Conservation (phyloP, 2,888 invertebrate genomes). For the Noctua comes region DNA sequence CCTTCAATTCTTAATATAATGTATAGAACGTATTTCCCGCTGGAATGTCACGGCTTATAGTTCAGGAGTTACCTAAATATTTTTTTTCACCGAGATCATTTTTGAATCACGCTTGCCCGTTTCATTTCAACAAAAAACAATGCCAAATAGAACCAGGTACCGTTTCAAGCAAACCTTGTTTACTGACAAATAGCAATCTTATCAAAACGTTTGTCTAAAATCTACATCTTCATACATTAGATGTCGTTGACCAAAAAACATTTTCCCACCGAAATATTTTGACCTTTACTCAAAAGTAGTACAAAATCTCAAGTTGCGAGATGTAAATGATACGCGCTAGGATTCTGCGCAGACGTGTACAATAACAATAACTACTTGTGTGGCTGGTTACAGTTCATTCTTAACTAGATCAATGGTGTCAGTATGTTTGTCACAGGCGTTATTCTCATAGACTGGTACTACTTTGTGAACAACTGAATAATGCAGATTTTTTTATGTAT, state of each 20-base stretch:
- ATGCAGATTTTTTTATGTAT: too few relatives aligned
- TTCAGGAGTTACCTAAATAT: background rate
- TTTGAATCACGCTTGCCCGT: background rate
- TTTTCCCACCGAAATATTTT: conserved; percentile 54
- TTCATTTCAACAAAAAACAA: conserved; percentile 7
- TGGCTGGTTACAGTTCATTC: conserved; percentile 11
- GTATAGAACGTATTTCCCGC: too few relatives aligned
- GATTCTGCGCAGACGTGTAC: conserved; percentile 46
- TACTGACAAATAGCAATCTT: conserved; percentile 22
- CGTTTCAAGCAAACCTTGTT: conserved; percentile 33
- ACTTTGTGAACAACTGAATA: too few relatives aligned
- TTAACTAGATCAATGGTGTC: conserved; percentile 16
- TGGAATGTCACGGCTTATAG: too few relatives aligned
- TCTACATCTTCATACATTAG: conserved; percentile 42
- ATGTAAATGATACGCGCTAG: conserved; percentile 44
- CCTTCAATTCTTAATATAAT: too few relatives aligned
- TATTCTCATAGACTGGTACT: background rate
- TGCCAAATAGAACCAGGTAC: conserved; percentile 16
- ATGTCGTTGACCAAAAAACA: conserved; percentile 48
- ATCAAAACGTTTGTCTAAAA: conserved; percentile 37
- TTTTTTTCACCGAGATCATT: background rate
- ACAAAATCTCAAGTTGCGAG: conserved; percentile 43
- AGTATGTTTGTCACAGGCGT: conserved; percentile 6
- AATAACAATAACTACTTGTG: conserved; percentile 29
- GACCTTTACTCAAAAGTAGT: conserved; percentile 45